Base-by-base conservation (phyloP, 2,888 invertebrate species). In the Scaptomyza tumidula region DNA sequence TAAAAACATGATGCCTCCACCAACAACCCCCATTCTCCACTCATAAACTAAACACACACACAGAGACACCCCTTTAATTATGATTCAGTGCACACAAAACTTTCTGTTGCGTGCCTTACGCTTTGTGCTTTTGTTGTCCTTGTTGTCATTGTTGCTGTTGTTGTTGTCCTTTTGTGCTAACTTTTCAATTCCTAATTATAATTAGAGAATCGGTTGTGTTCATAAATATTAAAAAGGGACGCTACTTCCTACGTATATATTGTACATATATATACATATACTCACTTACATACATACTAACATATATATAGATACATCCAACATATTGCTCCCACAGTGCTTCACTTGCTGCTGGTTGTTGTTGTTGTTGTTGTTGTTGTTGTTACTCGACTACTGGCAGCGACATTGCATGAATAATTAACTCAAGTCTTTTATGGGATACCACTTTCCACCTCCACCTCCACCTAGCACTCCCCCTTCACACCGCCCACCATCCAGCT, bases 171-270 rank as follows among this genome's bases (percentile, higher is more conserved):
- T 78, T 80, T 86, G 83, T 86, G 86, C 86, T 85, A 90, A 88
- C 88, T 90, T 89, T 90, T 89, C 88, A 90, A 88, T 89, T 90
- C 85, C 90, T 89, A 90, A 90, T 90, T 90, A 90, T 90, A 90
- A 90, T 90, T 90, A 89, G 88, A 89, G 87, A 84, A 77, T 87
- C 88, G 86, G 88, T 88, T 88, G 88, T 86, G 88, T 86, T 86
- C 86, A 86, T 86, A 86, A 86, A 86, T 86, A 86, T 86, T 86
- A 86, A 86, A 86, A 86, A 88, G 86, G 88, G 86, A 88, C 45
- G 57, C 63, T 56, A 62, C 59, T 65, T 37, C 72, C 56, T 39
- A 44, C 68, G 53, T 1, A 33, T 3, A 13, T 6, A 44, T 1
- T 6, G 19, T 2, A 19, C 13, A 48, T 11, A 7, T 11, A 7